phyloP scores from a whole-genome alignment of 2,113 vertebrate genomes.

The Craseonycteris thonglongyai region DNA sequence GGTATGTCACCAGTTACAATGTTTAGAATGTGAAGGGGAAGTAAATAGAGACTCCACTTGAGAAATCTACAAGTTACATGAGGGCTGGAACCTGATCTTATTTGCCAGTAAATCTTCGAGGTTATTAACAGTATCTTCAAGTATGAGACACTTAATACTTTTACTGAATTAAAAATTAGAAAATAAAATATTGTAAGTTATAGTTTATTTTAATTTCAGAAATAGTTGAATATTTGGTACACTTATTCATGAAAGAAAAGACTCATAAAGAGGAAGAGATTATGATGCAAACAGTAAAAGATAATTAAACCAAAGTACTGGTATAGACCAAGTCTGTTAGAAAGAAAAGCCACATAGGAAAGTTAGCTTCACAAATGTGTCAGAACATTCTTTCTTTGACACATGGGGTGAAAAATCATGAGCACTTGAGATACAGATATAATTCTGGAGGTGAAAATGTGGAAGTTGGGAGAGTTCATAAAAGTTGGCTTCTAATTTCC shows the following conservation, averaged over 20 bases:
- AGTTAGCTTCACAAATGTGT: not conserved
- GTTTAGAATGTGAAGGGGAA: not conserved
- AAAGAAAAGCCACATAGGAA: not conserved
- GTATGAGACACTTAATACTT: not conserved
- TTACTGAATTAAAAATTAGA: not conserved
- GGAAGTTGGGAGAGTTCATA: not conserved
- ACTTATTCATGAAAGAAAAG: not conserved
- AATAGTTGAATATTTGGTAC: not conserved
- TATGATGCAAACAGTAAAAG: not conserved
- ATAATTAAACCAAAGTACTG: not conserved
- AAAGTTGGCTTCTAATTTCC: not conserved
- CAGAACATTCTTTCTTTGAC: not conserved
- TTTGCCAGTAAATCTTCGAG: not conserved
- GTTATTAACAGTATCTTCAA: not conserved
- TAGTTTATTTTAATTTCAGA: not conserved
- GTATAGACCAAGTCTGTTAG: not conserved
- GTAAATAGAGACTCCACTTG: not conserved
- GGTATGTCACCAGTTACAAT: not conserved
- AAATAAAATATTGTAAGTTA: not conserved
- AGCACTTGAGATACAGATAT: not conserved
- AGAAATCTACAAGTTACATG: not conserved
- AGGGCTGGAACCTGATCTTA: not conserved
- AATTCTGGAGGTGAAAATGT: not conserved
- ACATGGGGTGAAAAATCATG: not conserved
- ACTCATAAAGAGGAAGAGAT: not conserved